phyloP scores from a whole-genome alignment of 1,140 invertebrate genomes.

The Portunus trituberculatus region DNA sequence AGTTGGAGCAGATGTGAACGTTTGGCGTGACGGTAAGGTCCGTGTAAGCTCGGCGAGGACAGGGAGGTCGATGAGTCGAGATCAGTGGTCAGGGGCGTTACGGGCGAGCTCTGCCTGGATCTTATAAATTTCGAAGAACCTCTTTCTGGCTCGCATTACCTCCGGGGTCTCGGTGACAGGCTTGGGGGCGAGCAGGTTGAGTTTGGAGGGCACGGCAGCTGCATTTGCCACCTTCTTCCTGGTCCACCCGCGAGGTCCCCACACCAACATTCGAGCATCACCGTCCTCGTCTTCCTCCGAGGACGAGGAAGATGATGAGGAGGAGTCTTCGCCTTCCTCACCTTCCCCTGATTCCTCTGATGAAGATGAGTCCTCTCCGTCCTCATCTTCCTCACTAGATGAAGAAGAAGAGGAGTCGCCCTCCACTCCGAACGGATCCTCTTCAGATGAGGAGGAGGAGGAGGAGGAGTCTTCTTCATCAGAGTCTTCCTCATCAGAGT shows the following conservation, averaged over 20 bases:
- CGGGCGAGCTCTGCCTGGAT: conserved; percentile 43
- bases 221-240: background rate
- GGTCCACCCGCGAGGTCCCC: conserved; percentile 21
- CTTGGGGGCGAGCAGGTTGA: conserved; percentile 15
- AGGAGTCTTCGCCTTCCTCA: background rate
- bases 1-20: background rate
- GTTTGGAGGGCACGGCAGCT: background rate
- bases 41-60: background rate
- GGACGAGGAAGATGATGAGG: conserved; percentile 50
- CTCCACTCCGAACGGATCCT: background rate
- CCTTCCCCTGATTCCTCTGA: conserved; percentile 36
- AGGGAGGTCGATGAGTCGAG: background rate
- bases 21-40: background rate
- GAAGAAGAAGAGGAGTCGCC: conserved; percentile 43
- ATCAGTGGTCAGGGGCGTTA: conserved; percentile 62
- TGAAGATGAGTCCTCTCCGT: background rate
- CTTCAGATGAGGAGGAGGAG: conserved; percentile 43
- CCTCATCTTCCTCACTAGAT: conserved; percentile 60
- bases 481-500: background rate
- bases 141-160: conserved; percentile 49
- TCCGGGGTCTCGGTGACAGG: conserved; percentile 63
- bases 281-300: conserved; percentile 38
- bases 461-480: conserved; percentile 40
- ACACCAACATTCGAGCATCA: background rate
- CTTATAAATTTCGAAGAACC: conserved; percentile 60